phyloP scores from a whole-genome alignment of 2,888 invertebrate species.

The Ennomos quercinarius region DNA sequence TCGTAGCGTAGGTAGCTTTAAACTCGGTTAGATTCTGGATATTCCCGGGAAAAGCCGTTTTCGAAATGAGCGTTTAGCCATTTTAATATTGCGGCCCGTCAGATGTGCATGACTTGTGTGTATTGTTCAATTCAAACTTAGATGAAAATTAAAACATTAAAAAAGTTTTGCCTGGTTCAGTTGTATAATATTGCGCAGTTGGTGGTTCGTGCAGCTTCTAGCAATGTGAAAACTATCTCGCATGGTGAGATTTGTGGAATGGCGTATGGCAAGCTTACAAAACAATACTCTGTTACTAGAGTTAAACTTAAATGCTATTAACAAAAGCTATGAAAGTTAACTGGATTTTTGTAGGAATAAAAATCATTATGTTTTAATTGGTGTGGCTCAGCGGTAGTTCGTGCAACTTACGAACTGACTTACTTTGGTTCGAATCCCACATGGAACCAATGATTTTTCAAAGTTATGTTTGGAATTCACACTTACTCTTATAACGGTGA shows the following conservation, averaged over 20 bases:
- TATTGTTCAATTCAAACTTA: conserved; percentile 27
- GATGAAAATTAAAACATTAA: conserved; percentile 4
- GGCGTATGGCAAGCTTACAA: conserved; percentile 14
- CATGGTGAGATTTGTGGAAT: conserved; percentile 15
- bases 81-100: conserved; percentile 50
- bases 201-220: conserved; percentile 5
- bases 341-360: too few relatives aligned
- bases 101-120: conserved; percentile 32
- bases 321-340: too few relatives aligned
- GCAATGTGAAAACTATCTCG: conserved; percentile 11
- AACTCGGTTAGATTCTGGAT: conserved; percentile 72
- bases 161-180: conserved; percentile 7
- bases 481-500: too few relatives aligned
- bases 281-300: conserved; percentile 11
- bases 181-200: conserved; percentile 6
- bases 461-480: too few relatives aligned
- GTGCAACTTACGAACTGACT: too few relatives aligned
- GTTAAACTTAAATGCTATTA: conserved; percentile 4
- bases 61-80: conserved; percentile 65
- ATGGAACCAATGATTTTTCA: too few relatives aligned
- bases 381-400: too few relatives aligned
- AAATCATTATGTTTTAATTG: too few relatives aligned
- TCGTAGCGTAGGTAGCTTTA: conserved; percentile 75
- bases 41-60: conserved; percentile 56
- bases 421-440: too few relatives aligned